A percentile compares a stretch with the other conserved stretches of the same genome.
These are phyloP conservation scores for Sinocyclocheilus anophthalmus DNA, from an alignment of 2,113 vertebrate genomes.

Conservation along the genomic window DNA sequence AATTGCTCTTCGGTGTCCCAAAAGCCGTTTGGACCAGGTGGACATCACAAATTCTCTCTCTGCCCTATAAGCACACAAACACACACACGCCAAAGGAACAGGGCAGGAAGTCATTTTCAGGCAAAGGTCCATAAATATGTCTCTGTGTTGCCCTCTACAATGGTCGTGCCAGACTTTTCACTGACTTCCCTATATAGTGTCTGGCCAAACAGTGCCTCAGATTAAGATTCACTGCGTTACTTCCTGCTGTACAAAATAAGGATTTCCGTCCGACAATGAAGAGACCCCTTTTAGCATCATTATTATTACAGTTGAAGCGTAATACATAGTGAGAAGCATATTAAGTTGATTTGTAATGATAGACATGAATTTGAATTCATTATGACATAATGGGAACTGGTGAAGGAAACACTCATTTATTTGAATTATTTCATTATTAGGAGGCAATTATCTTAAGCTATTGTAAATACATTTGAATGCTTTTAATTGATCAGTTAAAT, in stretches of 20 bases:
- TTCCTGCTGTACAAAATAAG: conserved; percentile 24
- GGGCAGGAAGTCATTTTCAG: conserved; percentile 53
- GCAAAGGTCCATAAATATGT: conserved; percentile 44
- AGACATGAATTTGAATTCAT: conserved; percentile 66
- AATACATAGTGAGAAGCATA: conserved; percentile 65
- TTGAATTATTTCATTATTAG: not conserved
- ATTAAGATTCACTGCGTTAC: conserved; percentile 45
- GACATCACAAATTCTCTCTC: conserved; percentile 37
- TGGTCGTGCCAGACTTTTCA: conserved; percentile 21
- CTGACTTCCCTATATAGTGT: conserved; percentile 35
- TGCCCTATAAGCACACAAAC: conserved; percentile 22
- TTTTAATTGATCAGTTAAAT: not conserved
- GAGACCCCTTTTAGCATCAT: conserved; percentile 46
- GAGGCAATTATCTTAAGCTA: not conserved
- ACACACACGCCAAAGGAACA: conserved; percentile 25
- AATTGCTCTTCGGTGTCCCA: conserved; percentile 57
- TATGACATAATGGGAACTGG: conserved; percentile 62
- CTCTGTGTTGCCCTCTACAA: not conserved
- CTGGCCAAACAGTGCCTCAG: conserved; percentile 32
- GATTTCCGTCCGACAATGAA: not conserved
- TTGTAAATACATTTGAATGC: not conserved
- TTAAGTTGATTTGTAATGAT: conserved; percentile 68
- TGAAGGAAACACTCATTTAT: not conserved
- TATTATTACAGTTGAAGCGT: conserved; percentile 52
- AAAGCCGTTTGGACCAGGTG: conserved; percentile 34